phyloP scores from a whole-genome alignment of 2,888 invertebrate species.

The Branchellion lobata region DNA sequence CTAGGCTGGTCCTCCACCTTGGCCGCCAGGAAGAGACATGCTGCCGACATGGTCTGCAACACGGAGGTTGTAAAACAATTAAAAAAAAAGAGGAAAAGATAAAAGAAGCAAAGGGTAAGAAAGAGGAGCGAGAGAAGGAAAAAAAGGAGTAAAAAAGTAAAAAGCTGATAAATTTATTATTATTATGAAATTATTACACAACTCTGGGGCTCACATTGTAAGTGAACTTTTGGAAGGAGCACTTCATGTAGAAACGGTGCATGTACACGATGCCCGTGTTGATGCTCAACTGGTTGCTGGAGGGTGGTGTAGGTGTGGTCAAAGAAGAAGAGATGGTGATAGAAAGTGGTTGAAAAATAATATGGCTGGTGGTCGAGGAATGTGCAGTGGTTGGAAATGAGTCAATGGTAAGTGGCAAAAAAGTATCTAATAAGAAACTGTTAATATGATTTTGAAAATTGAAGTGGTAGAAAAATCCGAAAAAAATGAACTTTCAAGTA shows the following conservation, averaged over 20 bases:
- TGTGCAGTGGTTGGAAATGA: neutral
- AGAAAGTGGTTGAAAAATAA: neutral
- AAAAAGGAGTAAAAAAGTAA: neutral
- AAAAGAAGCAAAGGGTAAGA: neutral
- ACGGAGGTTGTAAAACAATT: too few species aligned
- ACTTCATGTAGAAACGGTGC: conserved; percentile 98
- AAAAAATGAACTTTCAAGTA: too few species aligned
- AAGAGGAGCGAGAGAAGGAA: neutral
- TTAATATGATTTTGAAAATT: too few species aligned
- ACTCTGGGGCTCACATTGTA: conserved; percentile 42
- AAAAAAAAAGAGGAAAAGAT: too few species aligned
- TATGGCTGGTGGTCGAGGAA: neutral
- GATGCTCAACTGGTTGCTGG: conserved; percentile 86
- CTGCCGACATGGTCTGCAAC: conserved; percentile 81
- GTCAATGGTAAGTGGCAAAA: neutral
- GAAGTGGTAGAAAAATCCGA: too few species aligned
- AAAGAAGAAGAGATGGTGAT: neutral
- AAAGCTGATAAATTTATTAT: too few species aligned
- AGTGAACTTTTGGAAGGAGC: conserved; percentile 88
- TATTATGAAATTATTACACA: too few species aligned
- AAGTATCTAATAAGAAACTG: too few species aligned
- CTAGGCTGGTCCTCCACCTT: conserved; percentile 98
- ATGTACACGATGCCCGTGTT: conserved; percentile 98
- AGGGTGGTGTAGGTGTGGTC: neutral
- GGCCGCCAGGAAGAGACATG: conserved; percentile 91